These are phyloP conservation scores for Macquaria ambigua DNA, from an alignment of 2,113 vertebrate species.

Conservation along the genomic window DNA sequence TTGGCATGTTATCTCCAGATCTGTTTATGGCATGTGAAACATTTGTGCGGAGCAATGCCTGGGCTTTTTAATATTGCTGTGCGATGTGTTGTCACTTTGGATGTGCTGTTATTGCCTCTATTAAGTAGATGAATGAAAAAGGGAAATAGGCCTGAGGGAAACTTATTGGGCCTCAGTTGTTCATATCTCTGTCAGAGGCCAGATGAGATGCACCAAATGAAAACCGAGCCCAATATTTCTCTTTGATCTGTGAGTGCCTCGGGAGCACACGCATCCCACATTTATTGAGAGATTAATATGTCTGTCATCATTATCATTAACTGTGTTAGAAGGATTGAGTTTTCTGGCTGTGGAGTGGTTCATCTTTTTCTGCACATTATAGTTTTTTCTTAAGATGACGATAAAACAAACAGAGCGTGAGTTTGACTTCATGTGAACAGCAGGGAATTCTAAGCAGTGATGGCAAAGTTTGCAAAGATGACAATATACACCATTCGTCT, in stretches of 20 bases:
- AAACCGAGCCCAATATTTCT: constrained; percentile 41
- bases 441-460: constrained; percentile 24
- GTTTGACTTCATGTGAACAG: not conserved
- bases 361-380: constrained; percentile 35
- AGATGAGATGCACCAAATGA: constrained; percentile 59
- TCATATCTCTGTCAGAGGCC: constrained; percentile 50
- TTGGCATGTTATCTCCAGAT: not conserved
- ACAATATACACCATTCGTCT: constrained; percentile 21
- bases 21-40: constrained; percentile 10
- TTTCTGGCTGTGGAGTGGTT: constrained; percentile 12
- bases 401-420: constrained; percentile 25
- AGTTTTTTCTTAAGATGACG: not conserved
- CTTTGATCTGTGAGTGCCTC: constrained; percentile 45
- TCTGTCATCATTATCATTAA: constrained; percentile 51
- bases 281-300: constrained; percentile 47
- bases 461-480: constrained; percentile 33
- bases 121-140: constrained; percentile 64
- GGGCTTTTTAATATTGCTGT: constrained; percentile 29
- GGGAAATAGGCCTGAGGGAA: constrained; percentile 52
- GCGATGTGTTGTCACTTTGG: constrained; percentile 16
- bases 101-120: constrained; percentile 53
- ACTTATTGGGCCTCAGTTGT: constrained; percentile 50
- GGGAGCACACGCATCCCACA: constrained; percentile 20
- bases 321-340: constrained; percentile 13
- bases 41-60: not conserved